Evolutionary conservation across 2,888 invertebrate genomes (phyloP).

Genomic region (Epinotia bilunana): DNA sequence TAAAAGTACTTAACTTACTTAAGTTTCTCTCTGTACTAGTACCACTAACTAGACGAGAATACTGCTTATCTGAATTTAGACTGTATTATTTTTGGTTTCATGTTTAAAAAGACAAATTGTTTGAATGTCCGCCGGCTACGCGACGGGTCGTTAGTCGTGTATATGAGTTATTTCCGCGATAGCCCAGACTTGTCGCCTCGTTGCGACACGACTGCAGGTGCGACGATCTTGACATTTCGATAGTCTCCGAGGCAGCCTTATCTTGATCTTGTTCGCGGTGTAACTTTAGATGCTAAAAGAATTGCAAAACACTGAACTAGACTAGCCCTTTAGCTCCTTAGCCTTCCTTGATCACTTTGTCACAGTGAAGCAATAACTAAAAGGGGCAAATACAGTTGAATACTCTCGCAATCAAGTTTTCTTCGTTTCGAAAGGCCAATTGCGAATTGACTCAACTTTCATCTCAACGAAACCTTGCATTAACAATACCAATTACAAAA

Average conservation of each 20-base stretch:
- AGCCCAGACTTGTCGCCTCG: slow-evolving; percentile 31
- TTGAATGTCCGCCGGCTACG: not conserved
- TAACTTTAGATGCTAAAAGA: slow-evolving; percentile 13
- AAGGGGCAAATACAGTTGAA: not conserved
- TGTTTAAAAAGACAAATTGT: not conserved
- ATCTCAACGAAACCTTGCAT: too few species aligned
- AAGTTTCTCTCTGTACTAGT: not conserved
- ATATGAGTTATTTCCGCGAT: slow-evolving; percentile 29
- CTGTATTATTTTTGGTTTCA: too few species aligned
- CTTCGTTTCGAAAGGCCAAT: not conserved
- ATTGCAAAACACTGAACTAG: not conserved
- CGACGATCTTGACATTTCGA: slow-evolving; percentile 48
- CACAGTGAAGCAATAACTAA: not conserved
- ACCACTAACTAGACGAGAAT: too few species aligned
- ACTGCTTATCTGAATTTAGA: too few species aligned
- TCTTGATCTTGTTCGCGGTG: slow-evolving; percentile 43
- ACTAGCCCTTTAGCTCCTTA: slow-evolving; percentile 3
- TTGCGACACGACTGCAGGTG: slow-evolving; percentile 42
- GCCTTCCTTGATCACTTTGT: not conserved
- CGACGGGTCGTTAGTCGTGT: not conserved
- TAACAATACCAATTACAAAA: too few species aligned
- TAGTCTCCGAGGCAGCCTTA: slow-evolving; percentile 44
- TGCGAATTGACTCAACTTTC: not conserved
- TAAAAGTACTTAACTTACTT: not conserved
- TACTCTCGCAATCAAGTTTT: not conserved